A percentile compares a stretch with the other conserved stretches of the same genome.
Evolutionary conservation across 2,888 invertebrate genomes (phyloP).

Genomic region (Dorcus hopei): DNA sequence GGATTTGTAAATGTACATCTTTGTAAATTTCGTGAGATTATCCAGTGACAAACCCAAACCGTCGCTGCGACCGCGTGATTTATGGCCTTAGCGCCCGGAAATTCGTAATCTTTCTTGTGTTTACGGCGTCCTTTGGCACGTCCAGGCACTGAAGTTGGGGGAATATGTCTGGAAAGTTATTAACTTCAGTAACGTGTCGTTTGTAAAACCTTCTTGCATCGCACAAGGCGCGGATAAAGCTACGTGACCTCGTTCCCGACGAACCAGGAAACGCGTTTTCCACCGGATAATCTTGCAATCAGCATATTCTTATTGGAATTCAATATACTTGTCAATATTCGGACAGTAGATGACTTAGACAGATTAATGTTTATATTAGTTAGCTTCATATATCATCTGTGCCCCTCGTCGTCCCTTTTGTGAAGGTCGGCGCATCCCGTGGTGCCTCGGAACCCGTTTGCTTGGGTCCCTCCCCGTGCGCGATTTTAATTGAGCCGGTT

Average conservation of each 20-base stretch:
- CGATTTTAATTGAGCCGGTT: neutral
- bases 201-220: too few species aligned
- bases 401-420: conserved; percentile 33
- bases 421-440: conserved; percentile 29
- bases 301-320: conserved; percentile 36
- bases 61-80: neutral
- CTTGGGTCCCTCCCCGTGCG: neutral
- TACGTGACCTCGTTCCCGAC: too few species aligned
- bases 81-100: too few species aligned
- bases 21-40: conserved; percentile 27
- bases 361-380: conserved; percentile 42
- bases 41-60: conserved; percentile 16
- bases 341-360: conserved; percentile 37
- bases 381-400: conserved; percentile 42
- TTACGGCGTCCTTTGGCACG: too few species aligned
- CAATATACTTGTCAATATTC: conserved; percentile 43
- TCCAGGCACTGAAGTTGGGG: too few species aligned
- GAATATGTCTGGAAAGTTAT: too few species aligned
- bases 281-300: neutral
- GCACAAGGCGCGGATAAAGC: too few species aligned
- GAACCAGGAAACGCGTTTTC: too few species aligned
- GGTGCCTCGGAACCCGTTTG: conserved; percentile 24
- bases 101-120: too few species aligned
- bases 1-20: conserved; percentile 26
- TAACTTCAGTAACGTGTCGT: too few species aligned